phyloP scores from a whole-genome alignment of 2,888 invertebrate species.

The Carpatolechia fugitivella region DNA sequence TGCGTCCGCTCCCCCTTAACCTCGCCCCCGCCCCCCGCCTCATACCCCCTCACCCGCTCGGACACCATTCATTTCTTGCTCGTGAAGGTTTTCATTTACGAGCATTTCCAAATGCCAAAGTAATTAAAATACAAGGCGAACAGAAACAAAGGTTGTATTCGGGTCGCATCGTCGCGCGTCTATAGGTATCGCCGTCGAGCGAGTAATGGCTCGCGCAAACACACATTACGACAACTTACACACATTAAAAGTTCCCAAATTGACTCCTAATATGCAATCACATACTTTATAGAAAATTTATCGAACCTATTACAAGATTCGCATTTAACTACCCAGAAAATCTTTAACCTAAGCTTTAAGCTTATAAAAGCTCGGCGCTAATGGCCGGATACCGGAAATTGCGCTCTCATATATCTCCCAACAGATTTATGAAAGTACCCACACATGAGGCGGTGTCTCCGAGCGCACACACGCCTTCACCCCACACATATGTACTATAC shows the following conservation, averaged over 20 bases:
- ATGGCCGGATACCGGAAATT: constrained; percentile 95
- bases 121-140: constrained; percentile 25
- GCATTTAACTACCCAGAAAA: constrained; percentile 80
- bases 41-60: constrained; percentile 47
- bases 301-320: constrained; percentile 80
- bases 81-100: constrained; percentile 43
- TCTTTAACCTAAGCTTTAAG: constrained; percentile 81
- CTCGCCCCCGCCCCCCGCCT: constrained; percentile 26
- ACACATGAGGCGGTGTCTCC: constrained; percentile 78
- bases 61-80: constrained; percentile 78
- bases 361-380: constrained; percentile 84
- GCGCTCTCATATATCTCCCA: constrained; percentile 93
- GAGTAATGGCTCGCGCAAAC: constrained; percentile 37
- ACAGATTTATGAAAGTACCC: constrained; percentile 94
- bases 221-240: constrained; percentile 76
- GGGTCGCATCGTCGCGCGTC: constrained; percentile 20
- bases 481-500: constrained; percentile 36
- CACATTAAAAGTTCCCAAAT: constrained; percentile 77
- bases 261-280: constrained; percentile 79
- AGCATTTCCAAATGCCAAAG: constrained; percentile 15
- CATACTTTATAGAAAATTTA: constrained; percentile 79
- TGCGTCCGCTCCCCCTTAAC: constrained; percentile 34
- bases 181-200: constrained; percentile 11
- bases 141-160: constrained; percentile 5
- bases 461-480: constrained; percentile 44